These are phyloP conservation scores for Leptestheria dahalacensis DNA, from an alignment of 1,140 invertebrate species.

Conservation along the genomic window DNA sequence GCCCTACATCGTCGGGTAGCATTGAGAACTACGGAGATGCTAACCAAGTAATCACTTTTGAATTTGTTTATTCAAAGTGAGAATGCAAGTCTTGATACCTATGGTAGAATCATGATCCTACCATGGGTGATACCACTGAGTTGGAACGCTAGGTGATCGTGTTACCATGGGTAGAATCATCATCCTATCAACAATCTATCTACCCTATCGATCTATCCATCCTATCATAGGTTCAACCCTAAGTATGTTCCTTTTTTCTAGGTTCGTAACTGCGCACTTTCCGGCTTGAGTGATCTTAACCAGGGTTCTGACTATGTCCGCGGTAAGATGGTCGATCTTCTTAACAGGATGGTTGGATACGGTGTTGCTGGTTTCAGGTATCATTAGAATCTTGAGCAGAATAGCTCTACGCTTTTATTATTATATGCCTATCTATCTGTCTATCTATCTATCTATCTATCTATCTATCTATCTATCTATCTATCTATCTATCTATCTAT, in stretches of 20 bases:
- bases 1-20: conserved; percentile 22
- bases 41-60: conserved; percentile 24
- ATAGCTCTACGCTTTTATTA: background rate
- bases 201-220: too few relatives aligned
- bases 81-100: background rate
- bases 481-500: too few relatives aligned
- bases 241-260: background rate
- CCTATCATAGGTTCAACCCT: too few relatives aligned
- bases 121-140: too few relatives aligned
- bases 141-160: too few relatives aligned
- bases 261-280: conserved; percentile 54
- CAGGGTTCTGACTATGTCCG: conserved; percentile 47
- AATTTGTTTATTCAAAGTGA: background rate
- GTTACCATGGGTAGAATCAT: too few relatives aligned
- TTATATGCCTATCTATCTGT: too few relatives aligned
- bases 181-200: too few relatives aligned
- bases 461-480: too few relatives aligned
- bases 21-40: conserved; percentile 24
- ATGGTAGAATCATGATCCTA: background rate
- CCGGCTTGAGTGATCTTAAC: conserved; percentile 56
- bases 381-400: background rate
- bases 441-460: too few relatives aligned
- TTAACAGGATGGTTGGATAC: conserved; percentile 51
- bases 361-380: conserved; percentile 70
- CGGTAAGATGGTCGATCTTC: conserved; percentile 44